Evolutionary conservation across 1,140 invertebrate genomes (phyloP).

Genomic region (Phocides pigmalion): DNA sequence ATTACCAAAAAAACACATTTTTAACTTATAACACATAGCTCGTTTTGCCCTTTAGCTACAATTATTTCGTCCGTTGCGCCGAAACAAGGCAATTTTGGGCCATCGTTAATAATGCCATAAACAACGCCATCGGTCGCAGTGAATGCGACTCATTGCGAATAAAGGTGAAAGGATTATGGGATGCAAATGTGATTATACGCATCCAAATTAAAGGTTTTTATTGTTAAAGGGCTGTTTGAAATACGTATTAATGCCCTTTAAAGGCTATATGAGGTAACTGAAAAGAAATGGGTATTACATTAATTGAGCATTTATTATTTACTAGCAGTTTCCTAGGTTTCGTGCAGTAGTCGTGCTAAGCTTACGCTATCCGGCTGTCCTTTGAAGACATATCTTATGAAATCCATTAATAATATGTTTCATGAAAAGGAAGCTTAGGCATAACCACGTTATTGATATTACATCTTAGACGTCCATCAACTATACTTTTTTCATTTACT

Average conservation of each 20-base stretch:
- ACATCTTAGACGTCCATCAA: too few species aligned
- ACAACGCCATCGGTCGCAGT: constrained; percentile 26
- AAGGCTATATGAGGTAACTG: background rate
- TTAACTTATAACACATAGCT: background rate
- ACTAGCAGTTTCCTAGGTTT: too few species aligned
- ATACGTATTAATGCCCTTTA: background rate
- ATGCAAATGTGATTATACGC: constrained; percentile 29
- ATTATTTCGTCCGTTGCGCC: constrained; percentile 19
- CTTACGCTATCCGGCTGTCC: too few species aligned
- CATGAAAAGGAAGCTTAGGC: too few species aligned
- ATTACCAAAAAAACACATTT: background rate
- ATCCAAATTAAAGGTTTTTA: constrained; percentile 29
- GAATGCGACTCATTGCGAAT: constrained; percentile 13
- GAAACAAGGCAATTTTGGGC: constrained; percentile 28
- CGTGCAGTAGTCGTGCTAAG: too few species aligned
- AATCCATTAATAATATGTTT: too few species aligned
- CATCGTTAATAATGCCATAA: constrained; percentile 34
- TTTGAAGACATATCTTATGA: too few species aligned
- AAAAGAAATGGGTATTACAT: background rate
- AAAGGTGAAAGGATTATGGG: constrained; percentile 29
- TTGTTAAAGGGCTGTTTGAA: background rate
- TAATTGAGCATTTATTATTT: too few species aligned
- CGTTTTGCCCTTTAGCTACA: background rate
- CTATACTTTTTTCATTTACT: too few species aligned
- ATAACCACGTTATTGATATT: too few species aligned